These are phyloP conservation scores for Pempheris klunzingeri DNA, from an alignment of 2,797 vertebrate species.

Conservation along the genomic window DNA sequence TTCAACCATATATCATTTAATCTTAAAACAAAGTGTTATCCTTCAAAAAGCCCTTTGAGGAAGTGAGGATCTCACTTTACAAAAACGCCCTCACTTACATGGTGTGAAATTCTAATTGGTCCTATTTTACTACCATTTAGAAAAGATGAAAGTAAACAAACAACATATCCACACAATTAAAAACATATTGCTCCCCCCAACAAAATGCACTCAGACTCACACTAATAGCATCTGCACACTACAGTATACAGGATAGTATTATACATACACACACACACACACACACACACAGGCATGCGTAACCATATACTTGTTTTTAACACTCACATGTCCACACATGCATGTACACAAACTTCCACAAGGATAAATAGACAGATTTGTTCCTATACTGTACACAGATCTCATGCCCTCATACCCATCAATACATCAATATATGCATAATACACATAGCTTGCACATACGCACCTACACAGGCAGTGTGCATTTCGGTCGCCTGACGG, in stretches of 20 bases:
- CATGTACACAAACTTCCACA: background rate
- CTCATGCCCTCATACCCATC: background rate
- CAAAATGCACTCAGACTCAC: background rate
- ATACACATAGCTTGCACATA: background rate
- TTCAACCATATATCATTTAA: too few species aligned
- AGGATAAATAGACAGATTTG: background rate
- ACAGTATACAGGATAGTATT: background rate
- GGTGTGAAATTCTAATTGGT: background rate
- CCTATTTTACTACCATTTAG: too few species aligned
- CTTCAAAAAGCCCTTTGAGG: background rate
- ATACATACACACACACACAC: too few species aligned
- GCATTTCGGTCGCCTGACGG: constrained; percentile 5
- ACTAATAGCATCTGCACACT: background rate
- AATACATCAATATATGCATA: background rate
- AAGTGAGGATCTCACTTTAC: background rate
- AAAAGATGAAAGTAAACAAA: background rate
- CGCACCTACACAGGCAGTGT: background rate
- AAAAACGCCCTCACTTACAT: background rate
- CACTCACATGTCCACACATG: background rate
- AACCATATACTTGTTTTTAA: background rate
- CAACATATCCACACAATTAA: background rate
- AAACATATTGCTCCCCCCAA: background rate
- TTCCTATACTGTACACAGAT: background rate
- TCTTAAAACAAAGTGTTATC: background rate
- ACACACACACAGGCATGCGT: background rate